Conservation (phyloP, 2,797 vertebrate genomes). For the Otus scops region DNA sequence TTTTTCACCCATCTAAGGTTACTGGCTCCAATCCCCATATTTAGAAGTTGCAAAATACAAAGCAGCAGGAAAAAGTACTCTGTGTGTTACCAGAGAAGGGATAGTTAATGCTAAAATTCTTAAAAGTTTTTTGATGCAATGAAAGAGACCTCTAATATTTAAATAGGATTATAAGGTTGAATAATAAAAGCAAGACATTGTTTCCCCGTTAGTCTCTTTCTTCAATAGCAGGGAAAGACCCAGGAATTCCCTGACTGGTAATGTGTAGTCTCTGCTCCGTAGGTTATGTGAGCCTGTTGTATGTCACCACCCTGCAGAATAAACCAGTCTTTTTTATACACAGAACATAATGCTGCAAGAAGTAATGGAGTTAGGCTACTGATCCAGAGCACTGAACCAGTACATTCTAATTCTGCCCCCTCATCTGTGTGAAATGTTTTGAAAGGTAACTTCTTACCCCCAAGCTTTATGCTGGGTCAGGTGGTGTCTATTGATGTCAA, state of each 20-base stretch:
- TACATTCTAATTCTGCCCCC: neutral
- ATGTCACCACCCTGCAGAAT: neutral
- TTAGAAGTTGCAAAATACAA: neutral
- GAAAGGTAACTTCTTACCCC: neutral
- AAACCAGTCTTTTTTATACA: neutral
- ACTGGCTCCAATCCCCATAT: neutral
- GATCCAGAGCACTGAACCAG: neutral
- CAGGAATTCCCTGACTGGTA: neutral
- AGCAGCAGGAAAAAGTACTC: neutral
- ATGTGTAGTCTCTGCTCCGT: neutral
- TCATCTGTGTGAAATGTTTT: neutral
- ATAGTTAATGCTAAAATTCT: neutral
- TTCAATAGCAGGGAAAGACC: neutral
- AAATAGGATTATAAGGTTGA: neutral
- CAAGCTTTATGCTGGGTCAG: neutral
- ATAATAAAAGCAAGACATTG: neutral
- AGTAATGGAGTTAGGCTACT: neutral
- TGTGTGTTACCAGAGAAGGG: neutral
- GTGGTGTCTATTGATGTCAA: neutral
- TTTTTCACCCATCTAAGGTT: neutral
- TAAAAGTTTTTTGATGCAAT: neutral
- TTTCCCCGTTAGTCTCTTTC: neutral
- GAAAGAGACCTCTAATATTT: neutral
- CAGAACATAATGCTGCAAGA: neutral
- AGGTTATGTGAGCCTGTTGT: neutral